Evolutionary conservation across 2,113 vertebrate genomes (phyloP), one percentile per base, ranked within the genome.

Genomic region (Alethe castanea): DNA sequence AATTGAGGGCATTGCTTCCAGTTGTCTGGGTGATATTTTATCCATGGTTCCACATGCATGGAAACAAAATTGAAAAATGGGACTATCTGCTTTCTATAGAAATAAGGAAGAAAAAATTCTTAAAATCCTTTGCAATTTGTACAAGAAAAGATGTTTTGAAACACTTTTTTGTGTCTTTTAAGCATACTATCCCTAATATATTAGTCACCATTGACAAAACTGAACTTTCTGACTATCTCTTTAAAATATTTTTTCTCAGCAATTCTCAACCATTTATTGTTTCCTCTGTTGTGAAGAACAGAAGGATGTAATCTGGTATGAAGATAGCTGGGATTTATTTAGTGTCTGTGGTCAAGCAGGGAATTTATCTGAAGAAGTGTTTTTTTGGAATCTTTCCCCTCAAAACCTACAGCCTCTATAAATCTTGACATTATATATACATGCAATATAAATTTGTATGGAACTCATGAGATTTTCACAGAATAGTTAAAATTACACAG

Each of bases 401-500:
- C 35, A 67, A 90, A 88, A 70, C 14, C 17, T 48, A 57, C 81
- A 90, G 9, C 19, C 7, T 52, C 36, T 38, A 61, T 57, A 35
- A 56, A 44, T 9, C 9, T 48, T 23, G 17, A 20, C 14, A 19
- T 45, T 50, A 19, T 13, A 28, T 20, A 36, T 8, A 24, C 9
- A 72, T 16, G n/a, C 7, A 65, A 35, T 23, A 33, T 19, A 57
- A 33, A 50, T 42, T 61, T 69, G 9, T 38, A 53, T 44, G 35
- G 18, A 38, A 31, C 28, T 62, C 19, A 8, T 20, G 15, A 59
- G 24, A 28, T 86, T 92, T 94, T 95, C 53, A 85, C 3, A 53
- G 24, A 70, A 67, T 77, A 82, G 52, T 71, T 87, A 62, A 73
- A 91, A 92, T 93, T 73, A 64, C 71, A 45, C 90, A 92, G 94